Base-by-base conservation (phyloP, 2,797 vertebrate species). In the Oceanodroma leucorhoa region DNA sequence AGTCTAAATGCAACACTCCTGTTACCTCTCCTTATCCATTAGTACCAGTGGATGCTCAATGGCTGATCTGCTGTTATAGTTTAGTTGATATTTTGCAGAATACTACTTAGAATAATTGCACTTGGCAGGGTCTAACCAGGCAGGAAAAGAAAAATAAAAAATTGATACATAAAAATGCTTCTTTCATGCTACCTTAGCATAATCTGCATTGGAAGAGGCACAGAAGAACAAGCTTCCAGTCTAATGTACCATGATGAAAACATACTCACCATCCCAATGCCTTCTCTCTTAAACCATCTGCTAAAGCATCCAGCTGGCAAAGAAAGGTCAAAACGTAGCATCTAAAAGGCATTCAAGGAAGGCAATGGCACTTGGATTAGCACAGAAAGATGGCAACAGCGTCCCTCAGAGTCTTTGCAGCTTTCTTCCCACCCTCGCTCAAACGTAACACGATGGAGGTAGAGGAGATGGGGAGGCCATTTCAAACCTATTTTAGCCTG, bases 361-460 rank as follows among this genome's bases (percentile, higher is more conserved):
- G 46, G 15, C 53, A 83, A 40, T 21, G 11, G 23, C 61, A 41
- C 24, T 29, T 43, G 17, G 57, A 72, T 67, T 58, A 58, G 58
- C 43, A 13, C 10, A 66, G 19, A 57, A 69, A 46, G 43, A n/a
- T 60, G 54, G n/a, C 54, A 84, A 23, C 9, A 38, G 40, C 7
- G 32, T 36, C 53, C 24, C 46, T 62, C 58, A 17, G 30, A 38
- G 45, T 14, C 41, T 71, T 64, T 43, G 18, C 13, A 58, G 51
- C 16, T 73, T 62, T 82, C 51, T 40, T 70, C 9, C 70, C 11
- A 55, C 9, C 24, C 23, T 89, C 2, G 5, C 26, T 84, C 34
- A 80, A 29, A 19, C 0, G 0, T 45, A 36, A 40, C 3, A 2
- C 0, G 1, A 15, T 9, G 23, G n/a, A 72, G 6, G 51, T 21